phyloP scores from a whole-genome alignment of 2,113 vertebrate species.

The Heterotis niloticus region DNA sequence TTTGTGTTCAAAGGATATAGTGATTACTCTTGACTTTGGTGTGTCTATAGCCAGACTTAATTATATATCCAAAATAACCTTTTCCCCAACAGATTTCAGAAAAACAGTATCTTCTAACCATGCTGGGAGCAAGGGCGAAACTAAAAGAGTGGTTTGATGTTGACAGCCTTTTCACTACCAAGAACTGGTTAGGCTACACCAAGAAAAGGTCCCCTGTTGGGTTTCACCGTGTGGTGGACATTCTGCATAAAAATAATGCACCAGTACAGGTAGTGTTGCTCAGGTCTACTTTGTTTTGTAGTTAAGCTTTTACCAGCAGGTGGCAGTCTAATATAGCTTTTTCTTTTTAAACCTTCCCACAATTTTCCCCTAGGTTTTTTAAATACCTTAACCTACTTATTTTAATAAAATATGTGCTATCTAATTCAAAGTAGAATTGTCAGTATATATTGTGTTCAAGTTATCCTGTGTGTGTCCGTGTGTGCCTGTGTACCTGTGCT shows the following conservation, averaged over 20 bases:
- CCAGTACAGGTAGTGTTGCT: slow-evolving; percentile 71
- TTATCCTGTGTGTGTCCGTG: not conserved
- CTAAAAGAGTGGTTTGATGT: slow-evolving; percentile 88
- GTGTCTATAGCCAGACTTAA: not conserved
- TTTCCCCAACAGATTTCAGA: slow-evolving; percentile 78
- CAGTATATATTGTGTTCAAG: too few relatives aligned
- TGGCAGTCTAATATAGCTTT: not conserved
- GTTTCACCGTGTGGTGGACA: slow-evolving; percentile 87
- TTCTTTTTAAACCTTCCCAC: not conserved
- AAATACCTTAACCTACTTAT: not conserved
- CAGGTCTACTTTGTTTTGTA: not conserved
- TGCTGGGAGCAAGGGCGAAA: slow-evolving; percentile 84
- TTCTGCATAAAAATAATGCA: slow-evolving; percentile 86
- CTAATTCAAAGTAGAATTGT: not conserved
- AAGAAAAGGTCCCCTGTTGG: slow-evolving; percentile 85
- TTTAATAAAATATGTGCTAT: not conserved
- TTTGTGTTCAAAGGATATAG: not conserved
- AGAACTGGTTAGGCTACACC: slow-evolving; percentile 94
- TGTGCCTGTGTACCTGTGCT: not conserved
- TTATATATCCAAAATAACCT: not conserved
- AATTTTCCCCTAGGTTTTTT: not conserved
- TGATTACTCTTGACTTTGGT: not conserved
- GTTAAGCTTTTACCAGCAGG: not conserved
- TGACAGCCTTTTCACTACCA: slow-evolving; percentile 82
- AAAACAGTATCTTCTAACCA: slow-evolving; percentile 87